phyloP scores from a whole-genome alignment of 2,113 vertebrate genomes.

The Bucco capensis region DNA sequence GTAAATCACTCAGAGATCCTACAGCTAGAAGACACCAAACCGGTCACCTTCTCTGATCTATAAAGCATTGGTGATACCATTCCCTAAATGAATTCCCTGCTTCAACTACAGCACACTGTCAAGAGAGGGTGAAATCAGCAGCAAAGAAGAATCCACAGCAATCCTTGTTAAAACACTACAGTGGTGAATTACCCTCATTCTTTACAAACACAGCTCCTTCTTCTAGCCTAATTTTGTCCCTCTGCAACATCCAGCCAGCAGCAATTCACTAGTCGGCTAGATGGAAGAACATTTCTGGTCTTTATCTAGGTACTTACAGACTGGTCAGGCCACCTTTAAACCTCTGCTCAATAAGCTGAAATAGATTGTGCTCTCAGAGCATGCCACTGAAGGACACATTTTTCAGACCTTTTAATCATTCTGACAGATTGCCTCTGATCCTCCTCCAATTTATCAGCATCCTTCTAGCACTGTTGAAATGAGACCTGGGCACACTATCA shows the following conservation, averaged over 20 bases:
- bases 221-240: not conserved
- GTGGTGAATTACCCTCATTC: not conserved
- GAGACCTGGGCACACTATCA: not conserved
- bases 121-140: not conserved
- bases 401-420: slow-evolving; percentile 41
- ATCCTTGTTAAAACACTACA: not conserved
- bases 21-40: not conserved
- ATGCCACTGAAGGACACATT: not conserved
- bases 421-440: slow-evolving; percentile 27
- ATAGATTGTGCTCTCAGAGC: not conserved
- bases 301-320: not conserved
- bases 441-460: slow-evolving; percentile 31
- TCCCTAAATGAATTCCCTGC: not conserved
- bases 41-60: not conserved
- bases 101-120: not conserved
- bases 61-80: not conserved
- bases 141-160: not conserved
- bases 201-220: not conserved
- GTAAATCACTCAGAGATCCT: not conserved
- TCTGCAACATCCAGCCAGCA: not conserved
- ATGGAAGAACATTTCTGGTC: not conserved
- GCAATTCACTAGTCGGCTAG: not conserved
- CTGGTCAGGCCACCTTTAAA: slow-evolving; percentile 35
- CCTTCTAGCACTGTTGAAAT: not conserved
- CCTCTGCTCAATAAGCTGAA: not conserved